phyloP scores from a whole-genome alignment of 2,113 vertebrate genomes.

The Psilopogon haemacephalus region DNA sequence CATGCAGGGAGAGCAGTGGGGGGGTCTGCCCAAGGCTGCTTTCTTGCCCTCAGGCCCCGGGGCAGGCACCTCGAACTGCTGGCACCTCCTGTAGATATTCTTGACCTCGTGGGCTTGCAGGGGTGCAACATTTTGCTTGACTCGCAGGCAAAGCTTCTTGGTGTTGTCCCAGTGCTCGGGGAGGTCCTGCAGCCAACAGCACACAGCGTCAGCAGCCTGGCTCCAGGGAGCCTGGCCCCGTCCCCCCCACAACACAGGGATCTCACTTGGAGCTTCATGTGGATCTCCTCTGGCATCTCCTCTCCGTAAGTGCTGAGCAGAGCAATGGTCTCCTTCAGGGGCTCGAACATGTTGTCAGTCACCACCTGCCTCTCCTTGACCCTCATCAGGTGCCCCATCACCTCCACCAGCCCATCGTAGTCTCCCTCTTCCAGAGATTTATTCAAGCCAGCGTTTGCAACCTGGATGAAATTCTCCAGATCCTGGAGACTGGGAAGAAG shows the following conservation, averaged over 20 bases:
- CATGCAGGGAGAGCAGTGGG: accelerated
- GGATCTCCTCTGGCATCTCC: slow-evolving; percentile 71
- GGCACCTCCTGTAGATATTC: slow-evolving; percentile 69
- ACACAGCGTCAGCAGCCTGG: accelerated
- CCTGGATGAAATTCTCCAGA: slow-evolving; percentile 70
- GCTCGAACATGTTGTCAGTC: slow-evolving; percentile 73
- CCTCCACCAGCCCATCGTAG: slow-evolving; percentile 65
- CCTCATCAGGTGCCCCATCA: slow-evolving; percentile 73
- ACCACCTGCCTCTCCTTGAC: slow-evolving; percentile 70
- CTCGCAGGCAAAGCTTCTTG: slow-evolving; percentile 73
- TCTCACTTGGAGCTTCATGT: slow-evolving; percentile 70
- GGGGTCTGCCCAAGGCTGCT: accelerated
- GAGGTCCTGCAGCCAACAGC: slow-evolving; percentile 63
- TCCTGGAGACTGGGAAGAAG: slow-evolving; percentile 63
- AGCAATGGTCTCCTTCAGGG: slow-evolving; percentile 72
- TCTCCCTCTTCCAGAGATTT: slow-evolving; percentile 73
- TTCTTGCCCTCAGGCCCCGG: accelerated
- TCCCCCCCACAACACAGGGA: accelerated
- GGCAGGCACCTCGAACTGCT: slow-evolving; percentile 72
- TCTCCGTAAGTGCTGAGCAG: slow-evolving; percentile 73
- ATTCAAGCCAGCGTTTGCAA: not conserved
- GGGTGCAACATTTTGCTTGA: slow-evolving; percentile 69
- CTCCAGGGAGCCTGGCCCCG: accelerated
- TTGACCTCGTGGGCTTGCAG: slow-evolving; percentile 74
- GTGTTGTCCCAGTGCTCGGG: slow-evolving; percentile 74